Evolutionary conservation across 1,140 invertebrate species (phyloP).

Genomic region (Acromyrmex charruanus): DNA sequence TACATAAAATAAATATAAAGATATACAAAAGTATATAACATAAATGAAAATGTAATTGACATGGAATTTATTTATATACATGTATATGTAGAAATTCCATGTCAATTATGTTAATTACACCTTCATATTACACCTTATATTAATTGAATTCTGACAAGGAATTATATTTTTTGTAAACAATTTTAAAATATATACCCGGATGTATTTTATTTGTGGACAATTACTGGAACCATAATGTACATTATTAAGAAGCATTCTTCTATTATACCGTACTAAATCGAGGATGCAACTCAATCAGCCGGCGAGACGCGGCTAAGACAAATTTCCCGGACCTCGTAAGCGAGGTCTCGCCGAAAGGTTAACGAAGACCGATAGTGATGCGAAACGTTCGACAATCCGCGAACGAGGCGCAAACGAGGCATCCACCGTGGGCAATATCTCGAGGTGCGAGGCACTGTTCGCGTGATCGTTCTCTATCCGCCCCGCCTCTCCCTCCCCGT

Average conservation of each 20-base stretch:
- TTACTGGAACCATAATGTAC: not conserved
- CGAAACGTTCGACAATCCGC: constrained; percentile 57
- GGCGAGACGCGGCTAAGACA: constrained; percentile 34
- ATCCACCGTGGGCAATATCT: constrained; percentile 24
- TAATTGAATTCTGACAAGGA: not conserved
- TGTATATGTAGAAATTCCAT: not conserved
- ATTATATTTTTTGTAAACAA: not conserved
- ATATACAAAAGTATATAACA: too few relatives aligned
- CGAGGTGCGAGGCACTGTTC: constrained; percentile 31
- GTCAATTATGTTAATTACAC: not conserved
- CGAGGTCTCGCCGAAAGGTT: constrained; percentile 50
- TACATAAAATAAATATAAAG: too few relatives aligned
- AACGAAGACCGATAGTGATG: constrained; percentile 61
- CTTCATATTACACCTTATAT: not conserved
- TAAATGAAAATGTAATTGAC: too few relatives aligned
- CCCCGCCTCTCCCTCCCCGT: not conserved
- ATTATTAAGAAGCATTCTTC: not conserved
- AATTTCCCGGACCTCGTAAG: constrained; percentile 20
- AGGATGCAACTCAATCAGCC: constrained; percentile 28
- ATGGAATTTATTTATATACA: too few relatives aligned
- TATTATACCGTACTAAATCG: constrained; percentile 7
- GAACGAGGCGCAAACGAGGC: constrained; percentile 50
- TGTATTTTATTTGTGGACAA: not conserved
- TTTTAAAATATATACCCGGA: not conserved
- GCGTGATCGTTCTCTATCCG: constrained; percentile 26